Percentiles rank a stretch among this genome's conserved stretches.
phyloP scores from a whole-genome alignment of 2,113 vertebrate species.

The Archilochus colubris region DNA sequence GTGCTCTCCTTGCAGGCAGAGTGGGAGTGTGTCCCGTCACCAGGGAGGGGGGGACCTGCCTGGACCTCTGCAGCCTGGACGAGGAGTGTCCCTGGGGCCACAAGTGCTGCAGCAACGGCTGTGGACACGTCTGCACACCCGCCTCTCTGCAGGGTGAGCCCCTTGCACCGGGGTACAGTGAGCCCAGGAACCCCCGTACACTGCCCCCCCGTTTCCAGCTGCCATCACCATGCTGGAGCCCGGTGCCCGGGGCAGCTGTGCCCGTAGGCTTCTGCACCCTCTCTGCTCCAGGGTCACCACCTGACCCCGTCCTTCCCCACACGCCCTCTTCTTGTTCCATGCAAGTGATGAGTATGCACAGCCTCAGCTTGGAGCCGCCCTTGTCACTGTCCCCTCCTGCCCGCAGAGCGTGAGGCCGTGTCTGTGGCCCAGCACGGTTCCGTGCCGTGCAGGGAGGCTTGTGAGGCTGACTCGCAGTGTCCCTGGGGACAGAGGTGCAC shows the following conservation, averaged over 20 bases:
- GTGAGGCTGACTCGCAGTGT: not conserved
- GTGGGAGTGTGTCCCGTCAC: rapidly evolving
- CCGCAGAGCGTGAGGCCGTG: rapidly evolving
- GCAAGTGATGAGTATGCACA: rapidly evolving
- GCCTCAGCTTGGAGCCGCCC: not conserved
- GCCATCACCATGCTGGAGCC: rapidly evolving
- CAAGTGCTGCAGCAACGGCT: constrained; percentile 29
- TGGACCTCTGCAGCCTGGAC: not conserved
- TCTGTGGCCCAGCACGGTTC: rapidly evolving
- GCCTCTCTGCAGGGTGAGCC: constrained; percentile 30
- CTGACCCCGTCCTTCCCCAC: not conserved
- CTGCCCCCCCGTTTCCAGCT: too few species aligned
- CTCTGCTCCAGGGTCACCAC: rapidly evolving
- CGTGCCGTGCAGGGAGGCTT: rapidly evolving
- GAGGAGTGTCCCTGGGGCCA: constrained; percentile 1
- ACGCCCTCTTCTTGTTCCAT: not conserved
- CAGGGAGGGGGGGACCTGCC: not conserved
- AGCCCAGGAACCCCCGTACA: not conserved
- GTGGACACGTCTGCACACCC: not conserved
- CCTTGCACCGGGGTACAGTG: rapidly evolving
- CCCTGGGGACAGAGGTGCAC: constrained; percentile 28
- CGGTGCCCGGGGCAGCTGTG: rapidly evolving
- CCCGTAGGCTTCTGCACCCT: rapidly evolving
- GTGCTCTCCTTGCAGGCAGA: not conserved
- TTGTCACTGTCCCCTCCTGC: not conserved